Base-by-base conservation (phyloP, 2,888 invertebrate species). In the Melinopterus prodromus region DNA sequence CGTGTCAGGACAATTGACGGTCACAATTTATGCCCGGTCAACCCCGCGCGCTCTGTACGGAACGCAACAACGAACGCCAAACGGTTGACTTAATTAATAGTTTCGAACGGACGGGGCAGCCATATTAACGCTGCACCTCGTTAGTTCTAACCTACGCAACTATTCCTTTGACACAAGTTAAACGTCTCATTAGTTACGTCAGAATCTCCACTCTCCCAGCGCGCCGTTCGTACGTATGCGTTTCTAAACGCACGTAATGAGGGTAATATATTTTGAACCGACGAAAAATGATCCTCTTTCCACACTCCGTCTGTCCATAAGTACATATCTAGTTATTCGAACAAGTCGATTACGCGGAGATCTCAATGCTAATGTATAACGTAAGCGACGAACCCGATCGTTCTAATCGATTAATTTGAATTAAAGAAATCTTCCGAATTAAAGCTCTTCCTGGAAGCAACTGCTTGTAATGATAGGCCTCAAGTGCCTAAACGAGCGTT, bases 121-220 rank as follows among this genome's bases (percentile, higher is more conserved):
- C 53, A 53, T 53, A 53, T 53, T 53, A 53, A 53, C 53, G 53
- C 53, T 53, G 53, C 53, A 53, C 53, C 53, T 53, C 53, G 53
- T 53, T 53, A 53, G 53, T 53, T 53, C 53, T 53, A 53, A 53
- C 53, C 53, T 53, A 53, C 53, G 53, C 53, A 53, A 53, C 53
- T 53, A 53, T 53, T 53, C 53, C 53, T 53, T 53, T 53, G 53
- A 53, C 53, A 53, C 53, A 53, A 53, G 9, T 53, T 53, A 53
- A 53, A 53, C 53, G 53, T 53, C 53, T 53, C 53, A 53, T 53
- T 53, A 53, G 53, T 53, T 53, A 53, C 53, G 12, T 53, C 53
- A 12, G 12, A 7, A 9, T 53, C 5, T 6, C 53, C 53, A 12
- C 53, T 53, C 53, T 53, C 53, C 53, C 53, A 3, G 7, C 53